These are phyloP conservation scores for Pseudoatta argentina DNA, from an alignment of 1,140 invertebrate species.

Conservation along the genomic window DNA sequence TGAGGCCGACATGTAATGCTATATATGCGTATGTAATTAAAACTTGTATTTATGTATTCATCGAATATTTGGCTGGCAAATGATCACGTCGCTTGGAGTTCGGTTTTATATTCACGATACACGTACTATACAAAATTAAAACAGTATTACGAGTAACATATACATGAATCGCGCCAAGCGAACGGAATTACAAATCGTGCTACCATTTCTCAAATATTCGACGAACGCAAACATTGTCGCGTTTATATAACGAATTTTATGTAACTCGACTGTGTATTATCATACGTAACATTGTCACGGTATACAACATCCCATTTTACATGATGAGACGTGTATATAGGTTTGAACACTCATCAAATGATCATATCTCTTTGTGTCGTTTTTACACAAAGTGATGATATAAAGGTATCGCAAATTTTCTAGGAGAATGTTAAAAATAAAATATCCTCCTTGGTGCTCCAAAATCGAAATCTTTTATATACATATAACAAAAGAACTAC, in stretches of 20 bases:
- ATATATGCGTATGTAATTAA: not conserved
- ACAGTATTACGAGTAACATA: not conserved
- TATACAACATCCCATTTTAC: conserved; percentile 3
- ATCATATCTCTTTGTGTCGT: not conserved
- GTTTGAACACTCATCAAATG: not conserved
- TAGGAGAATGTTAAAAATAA: not conserved
- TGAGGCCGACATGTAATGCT: not conserved
- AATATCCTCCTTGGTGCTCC: not conserved
- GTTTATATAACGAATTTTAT: conserved; percentile 44
- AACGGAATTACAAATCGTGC: not conserved
- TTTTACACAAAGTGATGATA: not conserved
- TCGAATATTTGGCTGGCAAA: conserved; percentile 39
- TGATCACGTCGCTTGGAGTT: not conserved
- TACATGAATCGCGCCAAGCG: not conserved
- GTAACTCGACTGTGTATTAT: conserved; percentile 7
- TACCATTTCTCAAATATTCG: conserved; percentile 21
- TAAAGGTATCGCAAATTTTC: not conserved
- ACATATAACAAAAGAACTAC: not conserved
- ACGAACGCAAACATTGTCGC: not conserved
- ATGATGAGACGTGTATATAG: not conserved
- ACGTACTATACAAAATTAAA: conserved; percentile 10
- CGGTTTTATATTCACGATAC: not conserved
- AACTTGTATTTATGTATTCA: not conserved
- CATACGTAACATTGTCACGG: not conserved
- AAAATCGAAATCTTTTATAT: not conserved